Percentiles rank a stretch among this genome's conserved stretches.
phyloP scores from a whole-genome alignment of 2,797 vertebrate genomes.

The Xenentodon cancila region DNA sequence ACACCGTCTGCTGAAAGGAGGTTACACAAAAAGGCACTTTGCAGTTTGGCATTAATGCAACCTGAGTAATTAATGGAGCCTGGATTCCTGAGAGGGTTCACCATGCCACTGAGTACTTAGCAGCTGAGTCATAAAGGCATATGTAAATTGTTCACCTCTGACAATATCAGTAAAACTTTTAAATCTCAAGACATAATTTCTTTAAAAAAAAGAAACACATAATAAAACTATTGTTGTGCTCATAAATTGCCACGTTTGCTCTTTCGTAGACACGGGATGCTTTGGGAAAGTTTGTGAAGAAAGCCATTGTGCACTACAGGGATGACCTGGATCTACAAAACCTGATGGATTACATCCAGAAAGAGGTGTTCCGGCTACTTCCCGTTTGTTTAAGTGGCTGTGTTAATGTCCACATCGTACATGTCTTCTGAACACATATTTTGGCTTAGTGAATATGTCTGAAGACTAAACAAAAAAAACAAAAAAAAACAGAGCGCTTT shows the following conservation, averaged over 20 bases:
- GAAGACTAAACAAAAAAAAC: constrained; percentile 17
- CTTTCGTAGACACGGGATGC: constrained; percentile 72
- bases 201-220: neutral
- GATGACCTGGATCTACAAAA: constrained; percentile 87
- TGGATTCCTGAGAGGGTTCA: constrained; percentile 15
- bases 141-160: constrained; percentile 6
- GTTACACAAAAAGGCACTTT: constrained; percentile 13
- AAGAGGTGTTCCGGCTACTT: constrained; percentile 74
- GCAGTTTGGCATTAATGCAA: constrained; percentile 16
- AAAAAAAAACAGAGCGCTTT: neutral
- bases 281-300: constrained; percentile 81
- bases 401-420: constrained; percentile 16
- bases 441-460: constrained; percentile 30
- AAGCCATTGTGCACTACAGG: constrained; percentile 84
- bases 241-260: neutral
- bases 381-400: constrained; percentile 4
- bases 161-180: constrained; percentile 5
- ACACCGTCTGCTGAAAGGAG: constrained; percentile 9
- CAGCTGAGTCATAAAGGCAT: constrained; percentile 11
- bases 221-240: constrained; percentile 4
- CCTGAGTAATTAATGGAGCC: constrained; percentile 27
- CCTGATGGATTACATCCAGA: constrained; percentile 86
- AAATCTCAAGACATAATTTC: neutral
- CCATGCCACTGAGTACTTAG: constrained; percentile 4
- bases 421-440: constrained; percentile 22